Base-by-base conservation (phyloP, 2,113 vertebrate species). In the Pionites leucogaster region DNA sequence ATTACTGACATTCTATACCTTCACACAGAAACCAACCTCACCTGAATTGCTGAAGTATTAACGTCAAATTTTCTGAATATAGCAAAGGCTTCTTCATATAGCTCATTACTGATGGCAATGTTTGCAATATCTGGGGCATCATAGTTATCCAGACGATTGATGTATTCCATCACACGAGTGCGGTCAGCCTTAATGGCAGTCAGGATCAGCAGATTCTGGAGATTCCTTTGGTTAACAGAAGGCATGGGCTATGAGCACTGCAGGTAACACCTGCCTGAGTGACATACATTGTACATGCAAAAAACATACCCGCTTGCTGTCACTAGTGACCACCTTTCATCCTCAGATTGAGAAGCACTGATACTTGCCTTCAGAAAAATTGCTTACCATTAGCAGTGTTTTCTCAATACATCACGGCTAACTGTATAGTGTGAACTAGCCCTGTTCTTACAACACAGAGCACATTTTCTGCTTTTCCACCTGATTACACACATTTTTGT, bases 31-130 rank as follows among this genome's bases (percentile, higher is more conserved):
- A 68, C 8, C 62, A 57, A 25, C 5, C 93, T 94, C 95, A 99
- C 99, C 98, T 99, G 99, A 88, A 99, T 97, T 10, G 99, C 99
- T 18, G 99, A 99, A 62, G 99, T 98, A 80, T 99, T 99, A 63
- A 99, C 98, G n/a, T 99, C 98, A 64, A 99, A 99, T 97, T 99
- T 99, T 90, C 98, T 97, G 83, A 99, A 99, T 96, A 99, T 99
- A 76, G 99, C 98, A 90, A 99, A 99, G 1, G 99, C 99, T 92
- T 99, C 99, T 94, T 99, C 99, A n/a, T 98, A 99, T 2, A 99
- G 98, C 65, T 99, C 98, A 14, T 98, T 99, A 96, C 98, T 99
- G 86, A 99, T 98, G 39, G 99, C 99, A 13, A 99, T 99, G 93
- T 99, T 99, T 7, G 99, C 99, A 7, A 99, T 99, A 93, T 99